Percentiles rank a stretch among this genome's conserved stretches.
phyloP scores from a whole-genome alignment of 1,140 invertebrate genomes.

The Magallana ariakensis region DNA sequence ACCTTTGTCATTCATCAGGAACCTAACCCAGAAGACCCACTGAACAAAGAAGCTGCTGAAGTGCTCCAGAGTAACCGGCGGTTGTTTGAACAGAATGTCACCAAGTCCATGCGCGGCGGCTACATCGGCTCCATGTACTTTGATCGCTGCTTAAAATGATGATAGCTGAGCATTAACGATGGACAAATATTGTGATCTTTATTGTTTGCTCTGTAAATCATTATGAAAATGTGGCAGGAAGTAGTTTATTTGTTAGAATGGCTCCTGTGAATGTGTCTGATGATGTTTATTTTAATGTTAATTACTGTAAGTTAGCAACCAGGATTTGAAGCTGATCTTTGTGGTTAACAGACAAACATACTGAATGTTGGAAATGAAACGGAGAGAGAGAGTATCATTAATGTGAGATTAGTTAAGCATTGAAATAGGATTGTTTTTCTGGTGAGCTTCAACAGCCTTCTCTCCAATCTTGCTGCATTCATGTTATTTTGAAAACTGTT shows the following conservation, averaged over 20 bases:
- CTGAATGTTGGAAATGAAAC: not conserved
- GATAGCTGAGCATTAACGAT: not conserved
- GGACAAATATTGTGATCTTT: constrained; percentile 29
- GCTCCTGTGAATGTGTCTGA: not conserved
- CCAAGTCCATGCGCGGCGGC: constrained; percentile 96
- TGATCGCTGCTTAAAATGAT: constrained; percentile 97
- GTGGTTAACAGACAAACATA: not conserved
- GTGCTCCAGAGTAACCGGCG: constrained; percentile 96
- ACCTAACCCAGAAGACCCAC: constrained; percentile 98
- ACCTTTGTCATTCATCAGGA: constrained; percentile 82
- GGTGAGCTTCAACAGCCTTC: too few relatives aligned
- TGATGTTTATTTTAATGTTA: not conserved
- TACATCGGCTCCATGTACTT: constrained; percentile 96
- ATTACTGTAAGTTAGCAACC: not conserved
- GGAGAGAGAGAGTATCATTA: too few relatives aligned
- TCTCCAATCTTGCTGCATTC: too few relatives aligned
- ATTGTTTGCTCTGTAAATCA: not conserved
- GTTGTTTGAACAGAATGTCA: constrained; percentile 97
- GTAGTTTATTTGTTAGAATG: constrained; percentile 1
- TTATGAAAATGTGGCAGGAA: constrained; percentile 1
- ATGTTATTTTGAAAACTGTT: too few relatives aligned
- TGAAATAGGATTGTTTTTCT: too few relatives aligned
- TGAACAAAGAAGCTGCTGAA: constrained; percentile 99
- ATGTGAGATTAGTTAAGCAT: too few relatives aligned
- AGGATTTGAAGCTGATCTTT: not conserved